Evolutionary conservation across 1,140 invertebrate genomes (phyloP).

Genomic region (Drosophila virilis): DNA sequence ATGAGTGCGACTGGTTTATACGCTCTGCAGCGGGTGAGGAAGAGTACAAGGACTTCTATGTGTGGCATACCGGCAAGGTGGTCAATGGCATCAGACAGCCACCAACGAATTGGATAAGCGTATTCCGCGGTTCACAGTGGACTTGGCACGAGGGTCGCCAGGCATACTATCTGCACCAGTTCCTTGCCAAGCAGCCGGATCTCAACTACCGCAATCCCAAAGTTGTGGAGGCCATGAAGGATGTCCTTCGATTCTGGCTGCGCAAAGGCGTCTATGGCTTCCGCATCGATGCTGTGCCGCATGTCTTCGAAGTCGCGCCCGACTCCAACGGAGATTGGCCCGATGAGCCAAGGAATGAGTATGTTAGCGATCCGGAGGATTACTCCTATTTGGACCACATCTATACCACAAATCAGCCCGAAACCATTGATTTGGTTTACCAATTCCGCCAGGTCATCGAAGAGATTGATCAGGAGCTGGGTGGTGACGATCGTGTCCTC

Average conservation of each 20-base stretch:
- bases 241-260: slow-evolving; percentile 90
- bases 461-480: slow-evolving; percentile 82
- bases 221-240: slow-evolving; percentile 88
- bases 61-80: slow-evolving; percentile 87
- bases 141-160: slow-evolving; percentile 87
- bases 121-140: slow-evolving; percentile 90
- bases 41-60: slow-evolving; percentile 88
- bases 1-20: slow-evolving; percentile 90
- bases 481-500: slow-evolving; percentile 86
- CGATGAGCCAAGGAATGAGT: slow-evolving; percentile 86
- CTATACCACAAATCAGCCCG: slow-evolving; percentile 87
- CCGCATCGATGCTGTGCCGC: slow-evolving; percentile 88
- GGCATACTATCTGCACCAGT: slow-evolving; percentile 91
- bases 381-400: slow-evolving; percentile 87
- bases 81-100: slow-evolving; percentile 84
- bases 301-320: slow-evolving; percentile 86
- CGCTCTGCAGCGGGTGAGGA: slow-evolving; percentile 86
- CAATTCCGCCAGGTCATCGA: slow-evolving; percentile 86
- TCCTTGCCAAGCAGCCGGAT: slow-evolving; percentile 89
- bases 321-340: slow-evolving; percentile 85
- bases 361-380: slow-evolving; percentile 77
- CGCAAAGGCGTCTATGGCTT: slow-evolving; percentile 91
- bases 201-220: slow-evolving; percentile 88
- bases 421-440: slow-evolving; percentile 86
- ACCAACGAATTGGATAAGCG: slow-evolving; percentile 89